Conservation (phyloP, 2,113 vertebrate species). For the Oenanthe melanoleuca region DNA sequence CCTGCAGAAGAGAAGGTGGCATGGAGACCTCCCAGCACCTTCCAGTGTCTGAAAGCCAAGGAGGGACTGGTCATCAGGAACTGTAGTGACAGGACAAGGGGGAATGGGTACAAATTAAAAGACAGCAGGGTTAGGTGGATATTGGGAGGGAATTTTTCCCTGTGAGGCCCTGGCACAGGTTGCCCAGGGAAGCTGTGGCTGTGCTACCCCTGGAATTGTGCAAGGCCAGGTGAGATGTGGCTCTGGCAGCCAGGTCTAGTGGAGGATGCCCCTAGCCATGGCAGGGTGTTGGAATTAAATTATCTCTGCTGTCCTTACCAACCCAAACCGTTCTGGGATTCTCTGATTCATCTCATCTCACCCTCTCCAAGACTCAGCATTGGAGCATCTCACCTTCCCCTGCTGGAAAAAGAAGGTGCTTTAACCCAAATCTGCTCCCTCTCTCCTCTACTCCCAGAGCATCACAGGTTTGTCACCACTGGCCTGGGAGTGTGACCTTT, state of each 20-base stretch:
- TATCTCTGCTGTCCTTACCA: neutral
- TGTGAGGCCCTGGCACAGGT: neutral
- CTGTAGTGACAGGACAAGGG: neutral
- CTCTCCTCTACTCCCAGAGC: neutral
- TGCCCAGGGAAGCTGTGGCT: neutral
- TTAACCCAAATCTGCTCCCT: neutral
- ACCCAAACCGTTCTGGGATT: neutral
- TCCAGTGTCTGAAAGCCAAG: neutral
- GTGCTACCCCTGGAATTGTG: neutral
- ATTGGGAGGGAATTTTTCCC: neutral
- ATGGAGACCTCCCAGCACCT: neutral
- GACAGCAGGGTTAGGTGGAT: neutral
- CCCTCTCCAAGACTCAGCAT: neutral
- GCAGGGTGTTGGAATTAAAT: neutral
- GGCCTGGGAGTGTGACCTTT: neutral
- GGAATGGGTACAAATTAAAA: neutral
- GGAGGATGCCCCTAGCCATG: neutral
- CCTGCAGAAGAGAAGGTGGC: neutral
- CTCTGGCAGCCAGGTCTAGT: neutral
- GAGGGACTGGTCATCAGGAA: neutral
- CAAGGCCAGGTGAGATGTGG: neutral
- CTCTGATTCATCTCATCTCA: neutral
- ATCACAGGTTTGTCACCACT: neutral
- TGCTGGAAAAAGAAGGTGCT: neutral
- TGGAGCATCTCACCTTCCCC: neutral